These are phyloP conservation scores for Heliconius charithonia DNA, from an alignment of 2,888 invertebrate genomes.

Conservation along the genomic window DNA sequence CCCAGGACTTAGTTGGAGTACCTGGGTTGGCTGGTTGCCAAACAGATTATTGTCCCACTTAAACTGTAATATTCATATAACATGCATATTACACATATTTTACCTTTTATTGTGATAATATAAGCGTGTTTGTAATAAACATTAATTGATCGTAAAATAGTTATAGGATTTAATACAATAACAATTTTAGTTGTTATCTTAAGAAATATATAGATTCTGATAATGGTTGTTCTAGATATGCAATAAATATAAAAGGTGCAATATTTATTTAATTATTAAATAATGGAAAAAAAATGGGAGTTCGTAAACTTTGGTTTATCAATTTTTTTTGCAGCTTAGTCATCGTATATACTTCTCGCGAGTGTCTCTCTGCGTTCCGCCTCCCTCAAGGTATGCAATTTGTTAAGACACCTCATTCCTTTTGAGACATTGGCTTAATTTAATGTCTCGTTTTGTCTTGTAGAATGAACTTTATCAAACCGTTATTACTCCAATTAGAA, in stretches of 20 bases:
- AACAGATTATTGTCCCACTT: slow-evolving; percentile 47
- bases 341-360: no score
- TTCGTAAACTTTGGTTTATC: no score
- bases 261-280: neutral
- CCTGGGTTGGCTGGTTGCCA: slow-evolving; percentile 43
- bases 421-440: no score
- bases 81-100: slow-evolving; percentile 39
- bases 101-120: slow-evolving; percentile 29
- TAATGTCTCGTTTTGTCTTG: no score
- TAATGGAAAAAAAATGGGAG: neutral
- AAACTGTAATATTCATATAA: slow-evolving; percentile 46
- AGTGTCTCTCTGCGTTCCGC: neutral
- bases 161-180: neutral
- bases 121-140: slow-evolving; percentile 1
- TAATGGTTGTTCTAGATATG: neutral
- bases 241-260: neutral
- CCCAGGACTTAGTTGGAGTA: slow-evolving; percentile 39
- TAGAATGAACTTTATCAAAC: neutral
- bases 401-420: no score
- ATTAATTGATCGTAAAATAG: slow-evolving; percentile 1
- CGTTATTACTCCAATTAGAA: neutral
- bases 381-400: neutral
- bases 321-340: no score
- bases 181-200: neutral
- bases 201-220: neutral